Evolutionary conservation across 2,888 invertebrate species (phyloP).

Genomic region (Theodoxus fluviatilis): DNA sequence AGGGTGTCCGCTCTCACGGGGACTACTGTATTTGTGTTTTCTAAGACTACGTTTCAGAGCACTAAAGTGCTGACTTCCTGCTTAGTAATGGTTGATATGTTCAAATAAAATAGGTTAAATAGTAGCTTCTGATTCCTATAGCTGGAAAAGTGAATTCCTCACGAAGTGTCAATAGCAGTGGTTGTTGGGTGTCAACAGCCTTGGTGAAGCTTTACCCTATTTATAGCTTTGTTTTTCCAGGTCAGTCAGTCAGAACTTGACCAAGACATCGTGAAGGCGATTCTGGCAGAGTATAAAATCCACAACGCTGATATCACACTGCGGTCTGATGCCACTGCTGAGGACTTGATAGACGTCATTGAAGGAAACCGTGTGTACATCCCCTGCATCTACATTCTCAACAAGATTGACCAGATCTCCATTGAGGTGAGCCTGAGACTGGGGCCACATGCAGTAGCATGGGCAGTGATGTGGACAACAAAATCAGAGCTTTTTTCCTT

Average conservation of each 20-base stretch:
- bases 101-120: too few relatives aligned
- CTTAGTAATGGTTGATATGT: too few relatives aligned
- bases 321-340: slow-evolving; percentile 83
- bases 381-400: slow-evolving; percentile 97
- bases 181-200: not conserved
- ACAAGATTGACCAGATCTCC: slow-evolving; percentile 87
- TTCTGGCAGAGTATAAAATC: slow-evolving; percentile 96
- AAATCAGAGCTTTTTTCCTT: too few relatives aligned
- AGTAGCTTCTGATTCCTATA: too few relatives aligned
- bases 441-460: too few relatives aligned
- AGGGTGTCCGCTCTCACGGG: too few relatives aligned
- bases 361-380: slow-evolving; percentile 98
- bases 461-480: too few relatives aligned
- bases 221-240: slow-evolving; percentile 35
- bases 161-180: not conserved
- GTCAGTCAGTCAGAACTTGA: slow-evolving; percentile 89
- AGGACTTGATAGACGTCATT: slow-evolving; percentile 97
- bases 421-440: slow-evolving; percentile 67
- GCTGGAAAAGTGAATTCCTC: not conserved
- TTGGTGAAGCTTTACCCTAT: too few relatives aligned
- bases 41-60: too few relatives aligned
- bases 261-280: slow-evolving; percentile 90
- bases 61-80: too few relatives aligned
- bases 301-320: slow-evolving; percentile 98
- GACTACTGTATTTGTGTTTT: too few relatives aligned